Base-by-base conservation (phyloP, 2,888 invertebrate species). In the Agrenia bidenticulata region DNA sequence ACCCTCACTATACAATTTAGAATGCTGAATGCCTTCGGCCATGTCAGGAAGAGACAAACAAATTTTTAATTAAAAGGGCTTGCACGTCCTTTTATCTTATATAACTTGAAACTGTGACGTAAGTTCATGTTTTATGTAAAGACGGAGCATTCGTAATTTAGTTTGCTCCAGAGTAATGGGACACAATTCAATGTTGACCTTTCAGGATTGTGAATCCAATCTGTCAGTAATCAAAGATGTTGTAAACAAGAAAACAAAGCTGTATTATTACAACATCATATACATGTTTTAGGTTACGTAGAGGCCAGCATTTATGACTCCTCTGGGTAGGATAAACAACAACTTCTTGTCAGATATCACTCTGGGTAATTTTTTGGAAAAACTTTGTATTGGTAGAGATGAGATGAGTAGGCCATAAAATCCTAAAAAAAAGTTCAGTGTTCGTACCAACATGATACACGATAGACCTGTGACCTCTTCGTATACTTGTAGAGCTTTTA, bases 201-300 rank as follows among this genome's bases (percentile, higher is more conserved):
- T 32, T 32, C 55, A 51, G 21, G 51, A 19, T 51, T 23, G 19
- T 51, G 7, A 51, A 51, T 24, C 24, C 4, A 21, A 51, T 51
- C 21, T 51, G 51, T 51, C 51, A 51, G 51, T 23, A 51, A 51
- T 51, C 51, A 51, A 51, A 51, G 19, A 5, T 15, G 5, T 15
- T 45, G 45, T 45, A 51, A 24, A 13, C 13, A 13, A 51, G 19
- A 21, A 7, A 15, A 19, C 5, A 17, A 17, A 19, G 23, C 7
- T 51, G 11, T 4, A 23, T 51, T 4, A 23, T 51, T 15, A 23
- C 24, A 21, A 51, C 5, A 51, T 4, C 13, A 2, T 11, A 17
- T 19, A 23, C 11, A 17, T 15, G 45, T 17, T 45, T 15, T 15
- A 45, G 5, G n/a, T 45, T 45, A 45, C 7, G 17, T 45, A 19